Conservation (phyloP, 1,140 invertebrate species). For the Coboldia fuscipes region DNA sequence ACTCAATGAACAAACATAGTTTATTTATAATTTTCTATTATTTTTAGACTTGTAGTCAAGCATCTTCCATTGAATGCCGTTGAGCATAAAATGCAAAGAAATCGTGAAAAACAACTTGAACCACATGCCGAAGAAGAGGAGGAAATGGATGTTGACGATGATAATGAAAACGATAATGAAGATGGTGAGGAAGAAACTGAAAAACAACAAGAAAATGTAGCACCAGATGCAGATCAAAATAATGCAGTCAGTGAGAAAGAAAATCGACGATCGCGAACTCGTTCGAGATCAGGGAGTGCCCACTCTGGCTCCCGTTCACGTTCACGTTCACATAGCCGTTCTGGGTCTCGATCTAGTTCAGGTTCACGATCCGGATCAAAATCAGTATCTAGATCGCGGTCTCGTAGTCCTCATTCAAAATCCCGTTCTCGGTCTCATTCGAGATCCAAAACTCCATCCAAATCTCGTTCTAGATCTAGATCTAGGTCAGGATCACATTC, state of each 20-base stretch:
- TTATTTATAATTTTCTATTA: constrained; percentile 22
- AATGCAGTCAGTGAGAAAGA: constrained; percentile 10
- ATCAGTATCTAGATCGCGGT: not conserved
- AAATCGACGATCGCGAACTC: constrained; percentile 16
- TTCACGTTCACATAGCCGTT: constrained; percentile 1
- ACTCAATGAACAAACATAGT: not conserved
- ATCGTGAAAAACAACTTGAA: constrained; percentile 70
- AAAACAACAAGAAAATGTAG: constrained; percentile 15
- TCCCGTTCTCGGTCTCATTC: not conserved
- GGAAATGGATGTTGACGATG: constrained; percentile 36
- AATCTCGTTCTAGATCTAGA: not conserved
- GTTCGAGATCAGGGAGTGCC: constrained; percentile 15
- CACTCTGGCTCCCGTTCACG: constrained; percentile 5
- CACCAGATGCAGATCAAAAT: constrained; percentile 21
- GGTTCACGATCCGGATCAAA: not conserved
- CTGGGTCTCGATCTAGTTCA: constrained; percentile 9
- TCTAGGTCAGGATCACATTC: not conserved
- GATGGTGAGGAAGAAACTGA: constrained; percentile 33
- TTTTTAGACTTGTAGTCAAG: constrained; percentile 39
- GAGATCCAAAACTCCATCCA: not conserved
- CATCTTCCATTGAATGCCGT: constrained; percentile 70
- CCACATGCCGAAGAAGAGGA: constrained; percentile 65
- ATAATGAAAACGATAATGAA: constrained; percentile 43
- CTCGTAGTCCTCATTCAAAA: too few species aligned
- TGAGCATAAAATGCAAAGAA: constrained; percentile 71